phyloP scores from a whole-genome alignment of 1,140 invertebrate genomes.

The Druon quercuslanigerum region DNA sequence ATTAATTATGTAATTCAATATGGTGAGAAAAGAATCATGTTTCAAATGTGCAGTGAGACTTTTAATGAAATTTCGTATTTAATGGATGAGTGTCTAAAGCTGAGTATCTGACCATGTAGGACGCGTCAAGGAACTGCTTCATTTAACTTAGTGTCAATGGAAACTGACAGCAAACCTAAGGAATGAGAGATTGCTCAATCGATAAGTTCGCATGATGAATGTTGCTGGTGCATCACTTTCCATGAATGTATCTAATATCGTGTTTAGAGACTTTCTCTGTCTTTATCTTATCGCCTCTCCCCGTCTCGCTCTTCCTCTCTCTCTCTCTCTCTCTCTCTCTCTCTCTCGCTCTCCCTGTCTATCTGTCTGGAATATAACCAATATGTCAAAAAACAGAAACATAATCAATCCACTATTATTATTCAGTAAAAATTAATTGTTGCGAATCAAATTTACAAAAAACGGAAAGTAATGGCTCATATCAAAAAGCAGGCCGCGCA shows the following conservation, averaged over 20 bases:
- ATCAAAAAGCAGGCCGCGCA: too few species aligned
- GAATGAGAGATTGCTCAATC: slow-evolving; percentile 6
- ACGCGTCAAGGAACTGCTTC: not conserved
- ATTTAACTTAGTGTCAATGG: not conserved
- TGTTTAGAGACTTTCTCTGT: not conserved
- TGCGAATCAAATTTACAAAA: too few species aligned
- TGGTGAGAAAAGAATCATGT: not conserved
- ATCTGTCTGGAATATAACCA: too few species aligned
- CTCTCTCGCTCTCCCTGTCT: too few species aligned
- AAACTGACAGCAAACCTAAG: slow-evolving; percentile 1
- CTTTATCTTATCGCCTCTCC: too few species aligned
- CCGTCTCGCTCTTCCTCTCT: too few species aligned
- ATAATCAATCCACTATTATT: too few species aligned
- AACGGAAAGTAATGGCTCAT: too few species aligned
- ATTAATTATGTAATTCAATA: too few species aligned
- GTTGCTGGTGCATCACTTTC: not conserved
- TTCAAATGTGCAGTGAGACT: not conserved
- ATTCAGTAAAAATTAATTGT: too few species aligned
- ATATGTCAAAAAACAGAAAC: too few species aligned
- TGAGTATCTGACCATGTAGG: not conserved
- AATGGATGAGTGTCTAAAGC: slow-evolving; percentile 3
- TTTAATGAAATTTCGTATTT: not conserved
- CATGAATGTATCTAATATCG: slow-evolving; percentile 13
- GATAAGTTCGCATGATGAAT: slow-evolving; percentile 2
- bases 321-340: not conserved